These are phyloP conservation scores for Reticulitermes speratus DNA, from an alignment of 1,140 invertebrate species.

Conservation along the genomic window DNA sequence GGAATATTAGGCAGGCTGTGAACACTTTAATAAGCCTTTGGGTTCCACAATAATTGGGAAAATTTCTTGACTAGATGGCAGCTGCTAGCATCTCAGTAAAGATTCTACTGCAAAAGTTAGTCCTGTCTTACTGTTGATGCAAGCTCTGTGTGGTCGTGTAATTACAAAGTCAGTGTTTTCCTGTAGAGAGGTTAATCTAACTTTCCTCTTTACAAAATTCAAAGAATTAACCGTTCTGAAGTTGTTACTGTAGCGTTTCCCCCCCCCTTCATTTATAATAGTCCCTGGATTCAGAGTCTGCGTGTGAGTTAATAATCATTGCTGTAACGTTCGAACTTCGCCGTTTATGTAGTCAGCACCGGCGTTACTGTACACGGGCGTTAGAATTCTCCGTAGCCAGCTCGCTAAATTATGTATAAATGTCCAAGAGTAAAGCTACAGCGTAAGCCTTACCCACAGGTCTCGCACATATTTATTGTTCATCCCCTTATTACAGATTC, in stretches of 20 bases:
- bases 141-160: background rate
- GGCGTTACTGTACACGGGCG: background rate
- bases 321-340: background rate
- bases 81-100: too few relatives aligned
- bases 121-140: too few relatives aligned
- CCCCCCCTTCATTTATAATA: background rate
- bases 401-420: background rate
- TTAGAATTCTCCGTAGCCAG: background rate
- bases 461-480: background rate
- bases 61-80: too few relatives aligned
- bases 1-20: too few relatives aligned
- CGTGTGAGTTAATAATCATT: background rate
- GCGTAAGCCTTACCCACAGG: background rate
- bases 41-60: too few relatives aligned
- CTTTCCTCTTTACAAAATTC: background rate
- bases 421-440: conserved; percentile 6
- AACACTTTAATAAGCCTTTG: too few relatives aligned
- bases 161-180: background rate
- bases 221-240: background rate
- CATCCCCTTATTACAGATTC: conserved; percentile 2
- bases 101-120: too few relatives aligned
- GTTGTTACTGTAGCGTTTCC: background rate
- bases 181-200: background rate
- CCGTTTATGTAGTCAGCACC: background rate
- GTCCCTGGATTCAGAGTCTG: too few relatives aligned